phyloP scores from a whole-genome alignment of 1,140 invertebrate species.

The Euborellia annulipes region DNA sequence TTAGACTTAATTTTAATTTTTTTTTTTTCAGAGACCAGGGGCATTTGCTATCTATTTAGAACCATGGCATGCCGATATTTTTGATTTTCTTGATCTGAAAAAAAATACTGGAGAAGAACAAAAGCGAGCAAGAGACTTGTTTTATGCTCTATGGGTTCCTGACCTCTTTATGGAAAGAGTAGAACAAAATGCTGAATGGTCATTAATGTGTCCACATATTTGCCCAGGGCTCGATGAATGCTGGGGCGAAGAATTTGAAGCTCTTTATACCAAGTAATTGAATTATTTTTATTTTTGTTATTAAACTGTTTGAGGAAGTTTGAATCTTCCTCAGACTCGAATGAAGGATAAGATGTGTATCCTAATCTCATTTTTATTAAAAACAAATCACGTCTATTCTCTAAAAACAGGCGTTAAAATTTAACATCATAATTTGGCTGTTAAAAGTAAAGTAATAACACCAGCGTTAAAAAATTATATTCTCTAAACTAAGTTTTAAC shows the following conservation, averaged over 20 bases:
- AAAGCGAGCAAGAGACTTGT: constrained; percentile 83
- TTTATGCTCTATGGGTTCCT: constrained; percentile 96
- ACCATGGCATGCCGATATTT: constrained; percentile 97
- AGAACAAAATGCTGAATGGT: constrained; percentile 75
- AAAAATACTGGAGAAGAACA: constrained; percentile 95
- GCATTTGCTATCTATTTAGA: constrained; percentile 98
- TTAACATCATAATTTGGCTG: too few relatives aligned
- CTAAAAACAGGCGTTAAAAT: too few relatives aligned
- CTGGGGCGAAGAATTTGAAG: constrained; percentile 91
- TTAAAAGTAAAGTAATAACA: too few relatives aligned
- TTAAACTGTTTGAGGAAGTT: background rate
- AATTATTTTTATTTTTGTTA: background rate
- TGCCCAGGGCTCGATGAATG: constrained; percentile 78
- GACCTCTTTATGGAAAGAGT: constrained; percentile 98
- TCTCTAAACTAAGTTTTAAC: too few relatives aligned
- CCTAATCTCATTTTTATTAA: too few relatives aligned
- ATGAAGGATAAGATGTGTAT: too few relatives aligned
- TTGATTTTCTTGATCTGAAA: constrained; percentile 85
- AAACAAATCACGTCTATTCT: too few relatives aligned
- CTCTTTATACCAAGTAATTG: constrained; percentile 58
- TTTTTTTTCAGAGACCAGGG: constrained; percentile 57
- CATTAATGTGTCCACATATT: constrained; percentile 92
- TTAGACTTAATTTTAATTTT: too few relatives aligned
- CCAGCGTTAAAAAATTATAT: too few relatives aligned
- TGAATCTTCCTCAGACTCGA: too few relatives aligned